Evolutionary conservation across 2,113 vertebrate genomes (phyloP).

Genomic region (Rhinoderma darwinii): DNA sequence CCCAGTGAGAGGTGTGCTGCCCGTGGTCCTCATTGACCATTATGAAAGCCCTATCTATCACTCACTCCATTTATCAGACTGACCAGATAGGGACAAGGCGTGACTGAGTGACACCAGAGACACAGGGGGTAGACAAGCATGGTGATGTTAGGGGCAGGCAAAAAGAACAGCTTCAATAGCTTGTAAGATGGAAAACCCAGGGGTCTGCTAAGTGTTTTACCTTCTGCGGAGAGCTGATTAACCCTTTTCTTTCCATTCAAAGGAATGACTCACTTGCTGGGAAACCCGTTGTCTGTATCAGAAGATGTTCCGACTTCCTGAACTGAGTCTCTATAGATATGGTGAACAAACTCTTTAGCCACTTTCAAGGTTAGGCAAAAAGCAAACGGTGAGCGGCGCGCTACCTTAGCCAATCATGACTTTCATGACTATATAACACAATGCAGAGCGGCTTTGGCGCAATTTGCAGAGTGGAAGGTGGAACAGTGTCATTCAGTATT

Average conservation of each 20-base stretch:
- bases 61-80: slow-evolving; percentile 29
- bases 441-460: no score
- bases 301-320: background rate
- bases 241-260: background rate
- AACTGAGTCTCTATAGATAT: background rate
- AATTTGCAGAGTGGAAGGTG: no score
- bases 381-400: no score
- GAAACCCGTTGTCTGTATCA: background rate
- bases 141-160: slow-evolving; percentile 11
- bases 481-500: no score
- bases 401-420: no score
- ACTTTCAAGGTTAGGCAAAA: background rate
- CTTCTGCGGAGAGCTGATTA: slow-evolving; percentile 11
- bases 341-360: background rate
- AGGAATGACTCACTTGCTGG: background rate
- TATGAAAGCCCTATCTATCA: slow-evolving; percentile 51
- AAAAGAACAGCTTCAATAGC: slow-evolving; percentile 20
- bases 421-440: no score
- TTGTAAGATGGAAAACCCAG: slow-evolving; percentile 17
- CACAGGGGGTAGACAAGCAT: slow-evolving; percentile 43
- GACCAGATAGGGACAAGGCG: slow-evolving; percentile 30
- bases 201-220: slow-evolving; percentile 35
- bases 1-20: background rate
- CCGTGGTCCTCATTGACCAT: background rate
- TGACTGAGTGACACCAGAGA: slow-evolving; percentile 43